phyloP scores from a whole-genome alignment of 2,888 invertebrate species.

The Hedya salicella region DNA sequence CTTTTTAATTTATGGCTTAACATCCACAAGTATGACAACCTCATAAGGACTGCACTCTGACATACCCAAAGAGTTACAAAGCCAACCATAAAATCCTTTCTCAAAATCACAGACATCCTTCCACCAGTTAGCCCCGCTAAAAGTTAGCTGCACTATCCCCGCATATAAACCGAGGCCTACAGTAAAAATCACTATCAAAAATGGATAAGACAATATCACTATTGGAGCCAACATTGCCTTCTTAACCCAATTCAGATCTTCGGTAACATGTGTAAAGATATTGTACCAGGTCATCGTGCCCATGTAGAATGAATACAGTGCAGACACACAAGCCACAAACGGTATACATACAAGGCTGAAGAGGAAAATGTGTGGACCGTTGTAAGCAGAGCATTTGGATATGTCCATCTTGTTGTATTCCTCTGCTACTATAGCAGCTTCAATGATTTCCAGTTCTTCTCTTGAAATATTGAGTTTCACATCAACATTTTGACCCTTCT shows the following conservation, averaged over 20 bases:
- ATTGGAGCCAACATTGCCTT: conserved; percentile 87
- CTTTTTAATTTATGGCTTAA: conserved; percentile 63
- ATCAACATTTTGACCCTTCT: conserved; percentile 89
- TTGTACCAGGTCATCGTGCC: conserved; percentile 92
- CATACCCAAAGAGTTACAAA: conserved; percentile 87
- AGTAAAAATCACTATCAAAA: conserved; percentile 87
- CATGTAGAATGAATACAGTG: conserved; percentile 89
- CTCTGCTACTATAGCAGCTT: conserved; percentile 86
- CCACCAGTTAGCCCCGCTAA: conserved; percentile 88
- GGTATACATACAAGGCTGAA: conserved; percentile 88
- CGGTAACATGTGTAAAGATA: conserved; percentile 88
- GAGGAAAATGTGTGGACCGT: conserved; percentile 87
- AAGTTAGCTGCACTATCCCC: conserved; percentile 88
- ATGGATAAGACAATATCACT: conserved; percentile 88
- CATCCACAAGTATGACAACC: conserved; percentile 87
- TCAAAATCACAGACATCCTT: conserved; percentile 90
- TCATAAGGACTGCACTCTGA: conserved; percentile 92
- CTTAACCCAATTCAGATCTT: conserved; percentile 86
- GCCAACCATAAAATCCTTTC: conserved; percentile 92
- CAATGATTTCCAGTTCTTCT: conserved; percentile 88
- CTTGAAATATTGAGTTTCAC: conserved; percentile 89
- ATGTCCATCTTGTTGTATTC: conserved; percentile 85
- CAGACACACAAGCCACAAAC: conserved; percentile 86
- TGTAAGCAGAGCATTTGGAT: conserved; percentile 82
- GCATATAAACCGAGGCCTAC: conserved; percentile 88